These are phyloP conservation scores for Calameuta pallipes DNA, from an alignment of 2,888 invertebrate genomes.

Conservation along the genomic window DNA sequence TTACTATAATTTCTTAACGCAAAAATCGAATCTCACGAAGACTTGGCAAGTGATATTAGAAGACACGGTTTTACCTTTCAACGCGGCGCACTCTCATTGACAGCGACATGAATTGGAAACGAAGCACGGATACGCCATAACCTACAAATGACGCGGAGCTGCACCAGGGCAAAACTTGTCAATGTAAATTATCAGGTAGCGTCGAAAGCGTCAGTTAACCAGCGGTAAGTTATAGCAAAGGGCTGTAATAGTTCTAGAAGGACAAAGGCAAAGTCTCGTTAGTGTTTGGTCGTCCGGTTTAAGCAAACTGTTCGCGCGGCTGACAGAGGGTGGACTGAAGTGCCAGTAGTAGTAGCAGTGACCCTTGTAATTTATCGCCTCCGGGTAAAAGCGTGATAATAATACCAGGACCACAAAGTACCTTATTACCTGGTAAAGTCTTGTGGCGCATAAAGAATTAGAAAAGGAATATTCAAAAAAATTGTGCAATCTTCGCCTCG, in stretches of 20 bases:
- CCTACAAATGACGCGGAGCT: too few relatives aligned
- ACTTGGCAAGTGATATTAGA: too few relatives aligned
- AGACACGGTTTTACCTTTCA: too few relatives aligned
- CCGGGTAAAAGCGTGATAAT: slow-evolving; percentile 23
- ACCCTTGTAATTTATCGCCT: slow-evolving; percentile 31
- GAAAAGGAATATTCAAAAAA: too few relatives aligned
- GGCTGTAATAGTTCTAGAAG: neutral
- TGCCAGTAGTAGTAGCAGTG: neutral
- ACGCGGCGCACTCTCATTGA: too few relatives aligned
- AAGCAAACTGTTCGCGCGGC: neutral
- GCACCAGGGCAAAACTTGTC: slow-evolving; percentile 19
- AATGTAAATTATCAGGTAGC: neutral
- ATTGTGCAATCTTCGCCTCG: too few relatives aligned
- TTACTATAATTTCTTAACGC: too few relatives aligned
- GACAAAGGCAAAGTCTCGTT: slow-evolving; percentile 29
- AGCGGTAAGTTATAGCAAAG: neutral
- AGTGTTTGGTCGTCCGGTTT: neutral
- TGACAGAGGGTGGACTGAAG: neutral
- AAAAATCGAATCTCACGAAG: too few relatives aligned
- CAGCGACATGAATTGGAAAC: too few relatives aligned
- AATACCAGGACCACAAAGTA: slow-evolving; percentile 12
- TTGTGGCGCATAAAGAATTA: too few relatives aligned
- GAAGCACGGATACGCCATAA: too few relatives aligned
- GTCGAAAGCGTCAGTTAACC: neutral
- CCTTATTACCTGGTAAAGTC: too few relatives aligned